Evolutionary conservation across 2,797 vertebrate species (phyloP).

Genomic region (Nothura maculosa): DNA sequence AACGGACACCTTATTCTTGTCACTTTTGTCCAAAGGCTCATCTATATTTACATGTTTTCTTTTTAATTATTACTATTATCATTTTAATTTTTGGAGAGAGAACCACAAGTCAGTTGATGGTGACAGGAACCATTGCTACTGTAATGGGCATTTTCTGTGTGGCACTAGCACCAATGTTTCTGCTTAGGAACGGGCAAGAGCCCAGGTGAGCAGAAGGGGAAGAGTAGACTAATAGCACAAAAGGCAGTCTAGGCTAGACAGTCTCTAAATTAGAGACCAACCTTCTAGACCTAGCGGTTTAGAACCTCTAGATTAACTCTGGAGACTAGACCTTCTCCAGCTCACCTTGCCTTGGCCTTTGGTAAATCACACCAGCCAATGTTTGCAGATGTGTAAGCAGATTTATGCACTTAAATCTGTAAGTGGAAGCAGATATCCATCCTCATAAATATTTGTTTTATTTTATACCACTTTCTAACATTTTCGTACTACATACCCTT

Average conservation of each 20-base stretch:
- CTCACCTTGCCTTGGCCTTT: neutral
- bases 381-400: neutral
- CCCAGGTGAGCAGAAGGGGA: neutral
- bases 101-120: rapidly evolving
- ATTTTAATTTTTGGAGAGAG: rapidly evolving
- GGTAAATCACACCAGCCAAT: neutral
- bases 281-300: too few species aligned
- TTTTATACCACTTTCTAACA: neutral
- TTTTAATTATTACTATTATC: too few species aligned
- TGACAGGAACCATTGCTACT: neutral
- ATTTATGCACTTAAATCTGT: neutral
- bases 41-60: rapidly evolving
- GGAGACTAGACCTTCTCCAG: neutral
- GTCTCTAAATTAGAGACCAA: neutral
- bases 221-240: neutral
- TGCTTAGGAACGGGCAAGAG: rapidly evolving
- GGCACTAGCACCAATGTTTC: neutral
- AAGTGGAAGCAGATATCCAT: neutral
- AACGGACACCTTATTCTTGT: neutral
- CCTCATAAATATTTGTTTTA: conserved; percentile 14
- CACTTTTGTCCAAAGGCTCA: neutral
- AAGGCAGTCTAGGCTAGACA: neutral
- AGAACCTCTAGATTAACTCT: neutral
- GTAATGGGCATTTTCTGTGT: rapidly evolving
- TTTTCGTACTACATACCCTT: neutral